Conservation (phyloP, 1,140 invertebrate genomes). For the Caerostris darwini region DNA sequence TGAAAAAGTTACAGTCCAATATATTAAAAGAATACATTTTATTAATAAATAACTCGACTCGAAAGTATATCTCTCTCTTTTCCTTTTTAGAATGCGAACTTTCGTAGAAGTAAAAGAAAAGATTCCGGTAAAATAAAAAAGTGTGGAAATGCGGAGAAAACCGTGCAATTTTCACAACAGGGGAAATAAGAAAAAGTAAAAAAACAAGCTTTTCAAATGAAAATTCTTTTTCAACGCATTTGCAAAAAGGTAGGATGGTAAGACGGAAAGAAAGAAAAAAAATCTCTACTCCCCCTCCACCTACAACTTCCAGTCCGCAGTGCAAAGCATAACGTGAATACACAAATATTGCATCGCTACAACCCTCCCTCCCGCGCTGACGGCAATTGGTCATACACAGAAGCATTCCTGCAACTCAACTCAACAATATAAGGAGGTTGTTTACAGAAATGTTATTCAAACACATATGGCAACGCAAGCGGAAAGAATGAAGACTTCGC, state of each 20-base stretch:
- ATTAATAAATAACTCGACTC: too few species aligned
- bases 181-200: neutral
- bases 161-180: neutral
- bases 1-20: too few species aligned
- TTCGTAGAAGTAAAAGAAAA: neutral
- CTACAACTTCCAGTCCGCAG: neutral
- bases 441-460: constrained; percentile 60
- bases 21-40: too few species aligned
- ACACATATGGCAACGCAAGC: constrained; percentile 24
- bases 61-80: too few species aligned
- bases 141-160: neutral
- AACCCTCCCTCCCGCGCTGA: neutral
- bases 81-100: neutral
- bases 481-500: constrained; percentile 27
- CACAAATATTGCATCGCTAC: constrained; percentile 26
- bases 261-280: neutral
- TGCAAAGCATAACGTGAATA: constrained; percentile 53
- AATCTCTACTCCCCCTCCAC: neutral
- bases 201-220: constrained; percentile 20
- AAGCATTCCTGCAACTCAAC: constrained; percentile 32
- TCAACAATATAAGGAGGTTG: constrained; percentile 45
- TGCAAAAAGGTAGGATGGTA: neutral
- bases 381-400: constrained; percentile 47
- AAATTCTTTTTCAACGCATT: constrained; percentile 16
- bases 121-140: neutral